Evolutionary conservation across 64 coral and sea anemone genomes (phyloP).

Genomic region (Stichodactyla mertensii): DNA sequence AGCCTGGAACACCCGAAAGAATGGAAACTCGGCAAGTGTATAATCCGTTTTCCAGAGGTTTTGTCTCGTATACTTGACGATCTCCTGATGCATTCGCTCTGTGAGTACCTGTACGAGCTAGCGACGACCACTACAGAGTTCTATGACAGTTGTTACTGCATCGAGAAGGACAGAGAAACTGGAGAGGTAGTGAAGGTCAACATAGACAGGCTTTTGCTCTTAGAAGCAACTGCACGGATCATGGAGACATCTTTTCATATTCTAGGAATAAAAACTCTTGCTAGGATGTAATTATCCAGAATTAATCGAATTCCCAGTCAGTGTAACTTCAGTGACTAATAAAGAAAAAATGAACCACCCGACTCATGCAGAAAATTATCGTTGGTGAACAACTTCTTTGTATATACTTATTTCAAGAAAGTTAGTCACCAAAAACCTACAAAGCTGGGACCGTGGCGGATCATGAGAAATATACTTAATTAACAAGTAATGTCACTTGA

Average conservation of each 20-base stretch:
- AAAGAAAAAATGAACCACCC: no score
- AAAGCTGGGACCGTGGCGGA: no score
- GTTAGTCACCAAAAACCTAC: no score
- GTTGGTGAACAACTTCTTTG: no score
- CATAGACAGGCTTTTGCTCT: conserved; percentile 71
- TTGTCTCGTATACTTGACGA: conserved; percentile 84
- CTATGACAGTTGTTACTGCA: conserved; percentile 96
- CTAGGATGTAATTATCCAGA: conserved; percentile 64
- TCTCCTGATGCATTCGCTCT: conserved; percentile 79
- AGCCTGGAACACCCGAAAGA: conserved; percentile 85
- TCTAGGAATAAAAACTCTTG: conserved; percentile 88
- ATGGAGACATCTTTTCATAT: conserved; percentile 92
- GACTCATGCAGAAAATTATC: no score
- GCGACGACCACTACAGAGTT: conserved; percentile 93
- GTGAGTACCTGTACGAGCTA: conserved; percentile 96
- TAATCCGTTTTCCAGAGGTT: conserved; percentile 86
- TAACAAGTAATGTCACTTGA: no score
- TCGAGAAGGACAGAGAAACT: conserved; percentile 90
- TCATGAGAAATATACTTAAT: no score
- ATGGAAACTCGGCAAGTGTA: conserved; percentile 97
- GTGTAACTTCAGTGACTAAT: no score
- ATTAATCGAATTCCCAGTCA: no score
- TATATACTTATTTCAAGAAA: no score
- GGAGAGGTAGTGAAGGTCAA: conserved; percentile 74
- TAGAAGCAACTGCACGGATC: conserved; percentile 86